Conservation (phyloP, 2,888 invertebrate genomes). For the Opisthograptis luteolata region DNA sequence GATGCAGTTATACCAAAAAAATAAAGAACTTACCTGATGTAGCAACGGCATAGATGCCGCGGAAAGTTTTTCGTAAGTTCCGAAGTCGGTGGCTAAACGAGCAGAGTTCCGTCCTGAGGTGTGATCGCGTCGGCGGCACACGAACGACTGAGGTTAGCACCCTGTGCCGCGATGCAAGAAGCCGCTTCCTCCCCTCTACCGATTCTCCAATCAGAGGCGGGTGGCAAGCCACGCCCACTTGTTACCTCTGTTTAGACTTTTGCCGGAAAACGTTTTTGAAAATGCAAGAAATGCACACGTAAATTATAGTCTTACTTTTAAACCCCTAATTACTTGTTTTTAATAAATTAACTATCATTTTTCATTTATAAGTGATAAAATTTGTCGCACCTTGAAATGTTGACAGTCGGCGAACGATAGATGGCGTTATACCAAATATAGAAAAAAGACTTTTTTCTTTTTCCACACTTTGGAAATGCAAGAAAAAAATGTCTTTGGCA, state of each 20-base stretch:
- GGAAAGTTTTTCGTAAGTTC: conserved; percentile 54
- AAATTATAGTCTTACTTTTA: background rate
- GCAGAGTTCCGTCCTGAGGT: conserved; percentile 50
- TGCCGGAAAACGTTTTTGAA: background rate
- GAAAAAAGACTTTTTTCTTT: no score
- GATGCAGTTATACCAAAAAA: no score
- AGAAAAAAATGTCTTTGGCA: no score
- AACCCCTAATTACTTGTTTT: background rate
- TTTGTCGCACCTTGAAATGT: background rate
- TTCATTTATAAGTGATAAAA: background rate
- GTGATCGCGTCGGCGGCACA: conserved; percentile 61
- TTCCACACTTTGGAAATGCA: no score
- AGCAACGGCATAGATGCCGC: conserved; percentile 74
- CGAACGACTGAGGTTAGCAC: conserved; percentile 57
- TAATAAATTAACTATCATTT: background rate
- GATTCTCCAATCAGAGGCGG: conserved; percentile 42
- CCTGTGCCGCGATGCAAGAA: conserved; percentile 60
- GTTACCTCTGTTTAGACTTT: conserved; percentile 27
- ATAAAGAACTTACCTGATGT: conserved; percentile 61
- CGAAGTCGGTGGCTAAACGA: conserved; percentile 41
- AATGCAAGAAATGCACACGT: background rate
- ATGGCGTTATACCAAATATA: no score
- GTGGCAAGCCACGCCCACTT: conserved; percentile 44
- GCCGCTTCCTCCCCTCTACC: conserved; percentile 54
- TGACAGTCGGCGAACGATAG: background rate